These are phyloP conservation scores for Gryon sp. DNA, from an alignment of 1,140 invertebrate species.

Conservation along the genomic window DNA sequence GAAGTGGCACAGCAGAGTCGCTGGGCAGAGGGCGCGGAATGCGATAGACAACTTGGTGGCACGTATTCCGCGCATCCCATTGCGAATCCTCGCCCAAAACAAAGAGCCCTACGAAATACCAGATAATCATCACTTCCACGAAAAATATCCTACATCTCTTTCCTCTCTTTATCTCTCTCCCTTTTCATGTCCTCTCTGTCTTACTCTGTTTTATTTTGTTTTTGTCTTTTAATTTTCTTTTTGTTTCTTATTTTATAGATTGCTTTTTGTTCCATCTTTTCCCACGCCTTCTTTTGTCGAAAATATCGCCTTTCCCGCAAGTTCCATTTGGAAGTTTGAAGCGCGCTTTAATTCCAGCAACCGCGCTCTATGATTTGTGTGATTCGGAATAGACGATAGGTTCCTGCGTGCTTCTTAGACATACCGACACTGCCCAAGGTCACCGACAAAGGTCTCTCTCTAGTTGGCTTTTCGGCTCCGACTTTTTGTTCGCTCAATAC, in stretches of 20 bases:
- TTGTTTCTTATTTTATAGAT: background rate
- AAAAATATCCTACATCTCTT: conserved; percentile 11
- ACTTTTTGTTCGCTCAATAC: background rate
- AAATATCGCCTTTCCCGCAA: conserved; percentile 29
- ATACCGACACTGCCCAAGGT: conserved; percentile 70
- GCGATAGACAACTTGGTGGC: conserved; percentile 36
- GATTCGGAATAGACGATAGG: conserved; percentile 64
- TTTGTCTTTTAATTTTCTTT: too few species aligned
- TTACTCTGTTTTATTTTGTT: background rate
- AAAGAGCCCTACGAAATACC: conserved; percentile 1
- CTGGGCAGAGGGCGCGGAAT: conserved; percentile 22
- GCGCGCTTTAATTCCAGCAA: conserved; percentile 39
- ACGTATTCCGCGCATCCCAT: conserved; percentile 38
- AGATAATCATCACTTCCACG: conserved; percentile 34
- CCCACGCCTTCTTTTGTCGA: conserved; percentile 50
- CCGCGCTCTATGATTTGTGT: conserved; percentile 67
- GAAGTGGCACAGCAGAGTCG: background rate
- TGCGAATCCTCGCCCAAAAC: conserved; percentile 11
- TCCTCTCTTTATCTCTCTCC: background rate
- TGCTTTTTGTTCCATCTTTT: background rate
- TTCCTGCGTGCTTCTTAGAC: conserved; percentile 66
- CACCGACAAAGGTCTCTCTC: conserved; percentile 45
- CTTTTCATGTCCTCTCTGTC: background rate
- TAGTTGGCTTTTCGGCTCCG: conserved; percentile 21
- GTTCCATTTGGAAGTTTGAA: conserved; percentile 8